Percentiles rank a stretch among this genome's conserved stretches.
phyloP scores from a whole-genome alignment of 92 coral and sea anemone genomes.

The Palythoa grandiflora region DNA sequence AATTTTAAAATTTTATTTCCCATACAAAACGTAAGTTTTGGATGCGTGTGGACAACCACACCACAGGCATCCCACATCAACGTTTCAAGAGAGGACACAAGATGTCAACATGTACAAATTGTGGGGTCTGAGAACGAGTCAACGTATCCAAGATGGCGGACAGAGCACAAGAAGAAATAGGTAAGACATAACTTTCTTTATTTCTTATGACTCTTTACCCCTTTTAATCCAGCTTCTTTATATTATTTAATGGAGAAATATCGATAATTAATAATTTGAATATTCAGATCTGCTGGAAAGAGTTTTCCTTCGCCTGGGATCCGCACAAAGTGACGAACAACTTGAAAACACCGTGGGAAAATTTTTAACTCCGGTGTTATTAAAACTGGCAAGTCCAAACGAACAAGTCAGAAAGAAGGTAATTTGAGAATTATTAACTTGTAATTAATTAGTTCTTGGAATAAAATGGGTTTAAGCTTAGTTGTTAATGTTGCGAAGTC shows the following conservation, averaged over 20 bases:
- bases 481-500: neutral
- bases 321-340: constrained; percentile 90
- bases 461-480: neutral
- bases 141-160: constrained; percentile 8
- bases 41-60: too few relatives aligned
- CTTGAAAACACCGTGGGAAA: constrained; percentile 84
- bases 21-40: too few relatives aligned
- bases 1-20: too few relatives aligned
- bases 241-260: neutral
- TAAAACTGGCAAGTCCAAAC: constrained; percentile 87
- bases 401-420: constrained; percentile 92
- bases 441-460: too few relatives aligned
- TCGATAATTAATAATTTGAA: neutral
- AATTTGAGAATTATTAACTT: neutral
- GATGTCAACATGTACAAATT: neutral
- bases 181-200: neutral
- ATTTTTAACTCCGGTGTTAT: constrained; percentile 85
- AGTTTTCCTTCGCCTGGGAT: constrained; percentile 92
- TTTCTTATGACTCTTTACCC: neutral
- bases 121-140: constrained; percentile 3
- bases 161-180: constrained; percentile 5
- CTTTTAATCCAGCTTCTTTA: neutral
- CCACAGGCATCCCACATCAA: constrained; percentile 1
- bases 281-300: constrained; percentile 88
- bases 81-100: neutral